Conservation (phyloP, 1,140 invertebrate genomes). For the Eumeta japonica region DNA sequence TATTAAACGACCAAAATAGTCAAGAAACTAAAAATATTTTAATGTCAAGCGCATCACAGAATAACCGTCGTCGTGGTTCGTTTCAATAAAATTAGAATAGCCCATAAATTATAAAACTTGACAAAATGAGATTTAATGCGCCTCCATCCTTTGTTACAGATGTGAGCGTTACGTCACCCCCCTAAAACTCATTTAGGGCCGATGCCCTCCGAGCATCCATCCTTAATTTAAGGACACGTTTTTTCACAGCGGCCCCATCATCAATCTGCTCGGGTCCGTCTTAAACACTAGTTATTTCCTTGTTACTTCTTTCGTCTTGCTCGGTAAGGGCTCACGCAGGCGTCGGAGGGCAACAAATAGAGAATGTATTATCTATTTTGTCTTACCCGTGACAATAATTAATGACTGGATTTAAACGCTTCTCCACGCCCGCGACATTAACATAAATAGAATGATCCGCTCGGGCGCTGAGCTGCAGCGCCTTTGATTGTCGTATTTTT, state of each 20-base stretch:
- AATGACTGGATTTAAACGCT: constrained; percentile 57
- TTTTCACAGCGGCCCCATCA: constrained; percentile 41
- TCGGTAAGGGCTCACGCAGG: constrained; percentile 33
- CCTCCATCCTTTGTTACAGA: constrained; percentile 27
- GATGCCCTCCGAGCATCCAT: constrained; percentile 32
- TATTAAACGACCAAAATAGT: no score
- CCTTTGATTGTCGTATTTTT: constrained; percentile 55
- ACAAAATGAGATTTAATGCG: constrained; percentile 54
- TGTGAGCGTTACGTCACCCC: constrained; percentile 34
- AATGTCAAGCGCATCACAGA: no score
- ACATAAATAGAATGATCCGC: constrained; percentile 56
- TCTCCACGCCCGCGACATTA: constrained; percentile 57
- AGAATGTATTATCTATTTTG: constrained; percentile 54
- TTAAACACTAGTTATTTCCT: constrained; percentile 41
- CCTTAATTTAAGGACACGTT: constrained; percentile 43
- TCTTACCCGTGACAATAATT: constrained; percentile 55
- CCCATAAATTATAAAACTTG: constrained; percentile 45
- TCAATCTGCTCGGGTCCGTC: constrained; percentile 42
- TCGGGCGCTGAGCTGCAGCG: constrained; percentile 37
- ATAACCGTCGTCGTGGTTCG: no score
- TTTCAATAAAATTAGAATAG: no score
- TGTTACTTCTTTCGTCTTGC: constrained; percentile 47
- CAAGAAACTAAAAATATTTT: no score
- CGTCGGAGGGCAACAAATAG: constrained; percentile 43
- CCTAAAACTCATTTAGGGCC: constrained; percentile 36